Base-by-base conservation (phyloP, 92 coral and sea anemone genomes). In the Galaxea fascicularis region DNA sequence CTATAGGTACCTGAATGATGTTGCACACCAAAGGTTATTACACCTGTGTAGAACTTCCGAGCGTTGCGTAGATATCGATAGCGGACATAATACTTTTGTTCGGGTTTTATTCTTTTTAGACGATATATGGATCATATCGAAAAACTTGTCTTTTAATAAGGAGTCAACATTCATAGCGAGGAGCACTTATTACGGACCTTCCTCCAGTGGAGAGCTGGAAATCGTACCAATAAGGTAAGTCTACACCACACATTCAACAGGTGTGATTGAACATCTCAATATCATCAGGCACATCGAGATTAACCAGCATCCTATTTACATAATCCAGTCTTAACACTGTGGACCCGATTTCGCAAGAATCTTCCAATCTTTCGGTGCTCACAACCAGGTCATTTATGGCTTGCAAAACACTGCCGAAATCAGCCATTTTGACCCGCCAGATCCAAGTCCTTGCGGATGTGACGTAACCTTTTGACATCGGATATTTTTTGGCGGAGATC, bases 71-170 rank as follows among this genome's bases (percentile, higher is more conserved):
- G 24, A 4, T 17, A 35, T 12, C 21, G 18, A 0, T 28, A 7
- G 1, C 7, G 15, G 4, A 66, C 15, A 5, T 67, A 30, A 4
- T 57, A 35, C 26, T 0, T 20, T 35, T 17, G 4, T 63, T 9
- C 10, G 31, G 24, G 18, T 6, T 31, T 65, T 18, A 16, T 41
- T 20, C 13, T 58, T 80, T 86, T n/a, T 58, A 96, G 99, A 96
- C 85, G 99, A 96, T 77, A 91, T 96, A 65, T 96, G 99, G 99
- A 96, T 96, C 47, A 70, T 94, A 15, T 94, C 99, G 18, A 96
- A 87, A 54, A 88, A 74, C 8, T 72, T 96, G 10, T 65, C 67
- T 13, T 94, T 96, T 86, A 95, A 91, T 16, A 86, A 81, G 44
- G 86, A 79, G 16, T 81, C 92, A 1, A 94, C 92, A 11, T 94